Base-by-base conservation (phyloP, 2,888 invertebrate species). In the Baccha elongata region DNA sequence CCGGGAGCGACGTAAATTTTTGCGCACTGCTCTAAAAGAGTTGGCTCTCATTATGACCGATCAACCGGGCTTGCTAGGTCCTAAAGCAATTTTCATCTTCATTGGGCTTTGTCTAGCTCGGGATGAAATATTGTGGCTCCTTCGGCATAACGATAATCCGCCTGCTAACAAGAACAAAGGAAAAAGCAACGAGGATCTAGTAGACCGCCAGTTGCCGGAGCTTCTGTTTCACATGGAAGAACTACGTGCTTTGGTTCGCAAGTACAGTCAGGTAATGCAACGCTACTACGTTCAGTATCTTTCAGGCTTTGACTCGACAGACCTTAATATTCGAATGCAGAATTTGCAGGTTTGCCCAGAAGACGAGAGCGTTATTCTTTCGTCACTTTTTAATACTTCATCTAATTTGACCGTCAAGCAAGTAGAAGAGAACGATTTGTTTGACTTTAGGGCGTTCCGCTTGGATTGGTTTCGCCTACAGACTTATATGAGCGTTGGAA, bases 221-320 rank as follows among this genome's bases (percentile, higher is more conserved):
- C 91, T 99, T 48, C 91, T 99, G 7, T 99, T 99, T 89, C 98
- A 99, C 88, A 99, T 99, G 95, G 98, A 99, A 90, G 99, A 99
- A 90, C 91, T 99, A 60, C 93, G 99, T 87, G 97, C 96, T 21
- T 92, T 99, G 65, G 97, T 99, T 3, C 94, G 98, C 84, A 99
- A 99, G 89, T 98, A 99, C 90, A 97, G 96, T 87, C 97, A 98
- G 92, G 98, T 99, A 7, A 96, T 99, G 92, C 99, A 99, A 91
- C 93, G 98, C 85, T 99, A 99, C 90, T 99, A 98, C 91, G 96
- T 99, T 23, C 98, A 99, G 91, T 99, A 98, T 92, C 92, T 99
- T 69, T 95, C 97, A 37, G 98, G 98, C 10, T 99, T 96, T 91
- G 99, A 99, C 92, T 97, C 99, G 15, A 96, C 97, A 21, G 95